Conservation (phyloP, 2,113 vertebrate genomes). For the Hirundichthys speculiger region DNA sequence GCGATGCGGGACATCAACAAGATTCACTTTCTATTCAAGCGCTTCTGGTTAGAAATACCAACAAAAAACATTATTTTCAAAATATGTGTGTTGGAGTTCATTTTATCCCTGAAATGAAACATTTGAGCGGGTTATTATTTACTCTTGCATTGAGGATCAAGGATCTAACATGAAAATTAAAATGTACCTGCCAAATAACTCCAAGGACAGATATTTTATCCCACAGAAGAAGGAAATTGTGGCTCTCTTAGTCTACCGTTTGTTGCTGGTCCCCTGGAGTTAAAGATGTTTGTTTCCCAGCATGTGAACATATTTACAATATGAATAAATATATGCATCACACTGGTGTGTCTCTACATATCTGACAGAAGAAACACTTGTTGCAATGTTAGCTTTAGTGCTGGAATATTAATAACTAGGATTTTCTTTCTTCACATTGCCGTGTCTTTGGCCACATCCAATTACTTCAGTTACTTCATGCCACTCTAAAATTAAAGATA, state of each 20-base stretch:
- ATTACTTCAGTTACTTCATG: neutral
- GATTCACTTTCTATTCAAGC: conserved; percentile 3
- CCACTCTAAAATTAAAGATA: conserved; percentile 69
- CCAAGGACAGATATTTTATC: neutral
- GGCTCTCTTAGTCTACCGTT: neutral
- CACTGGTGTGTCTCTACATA: conserved; percentile 29
- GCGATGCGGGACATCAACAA: conserved; percentile 6
- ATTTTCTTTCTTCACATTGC: too few species aligned
- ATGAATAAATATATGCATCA: conserved; percentile 24
- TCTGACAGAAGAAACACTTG: conserved; percentile 42
- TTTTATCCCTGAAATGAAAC: neutral
- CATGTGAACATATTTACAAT: conserved; percentile 2
- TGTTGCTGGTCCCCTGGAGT: neutral
- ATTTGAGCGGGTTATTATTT: neutral
- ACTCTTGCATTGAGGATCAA: neutral
- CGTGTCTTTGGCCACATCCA: neutral
- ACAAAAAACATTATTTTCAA: conserved; percentile 6
- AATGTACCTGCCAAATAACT: too few species aligned
- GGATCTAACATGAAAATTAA: too few species aligned
- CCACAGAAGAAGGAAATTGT: neutral
- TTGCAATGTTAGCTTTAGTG: neutral
- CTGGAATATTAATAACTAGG: conserved; percentile 10
- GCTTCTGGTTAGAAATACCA: conserved; percentile 7
- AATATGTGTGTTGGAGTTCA: neutral
- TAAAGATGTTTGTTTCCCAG: neutral